Conservation (phyloP, 2,113 vertebrate genomes). For the Nesogale talazaci region DNA sequence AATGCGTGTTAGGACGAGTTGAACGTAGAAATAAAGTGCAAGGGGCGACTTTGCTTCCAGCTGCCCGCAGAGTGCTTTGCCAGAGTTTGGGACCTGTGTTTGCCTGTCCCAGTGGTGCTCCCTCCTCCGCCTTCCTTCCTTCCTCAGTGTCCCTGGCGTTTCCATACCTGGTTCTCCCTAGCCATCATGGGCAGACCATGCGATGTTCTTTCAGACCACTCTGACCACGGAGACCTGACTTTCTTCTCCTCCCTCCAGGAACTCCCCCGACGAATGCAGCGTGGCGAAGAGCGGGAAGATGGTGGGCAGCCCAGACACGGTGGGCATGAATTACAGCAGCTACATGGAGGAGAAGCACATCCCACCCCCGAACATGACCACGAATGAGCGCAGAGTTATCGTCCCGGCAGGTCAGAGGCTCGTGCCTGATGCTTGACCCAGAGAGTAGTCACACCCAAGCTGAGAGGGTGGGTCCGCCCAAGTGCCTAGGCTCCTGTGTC, state of each 20-base stretch:
- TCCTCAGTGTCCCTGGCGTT: accelerated
- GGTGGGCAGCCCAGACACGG: conserved; percentile 85
- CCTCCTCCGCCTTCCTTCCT: not conserved
- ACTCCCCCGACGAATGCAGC: conserved; percentile 91
- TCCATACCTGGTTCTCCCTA: not conserved
- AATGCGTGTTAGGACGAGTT: not conserved
- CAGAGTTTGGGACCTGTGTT: accelerated
- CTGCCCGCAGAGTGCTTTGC: accelerated
- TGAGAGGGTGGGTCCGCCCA: too few species aligned
- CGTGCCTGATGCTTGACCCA: accelerated
- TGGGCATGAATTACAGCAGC: conserved; percentile 90
- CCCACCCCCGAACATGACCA: conserved; percentile 93
- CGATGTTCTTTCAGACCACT: too few species aligned
- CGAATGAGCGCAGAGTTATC: conserved; percentile 92
- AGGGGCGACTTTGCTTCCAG: not conserved
- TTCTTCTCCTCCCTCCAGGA: conserved; percentile 83
- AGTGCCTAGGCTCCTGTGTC: not conserved
- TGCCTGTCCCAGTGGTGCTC: accelerated
- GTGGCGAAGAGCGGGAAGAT: conserved; percentile 91
- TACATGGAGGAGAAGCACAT: conserved; percentile 93
- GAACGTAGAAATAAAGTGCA: not conserved
- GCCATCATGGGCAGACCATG: accelerated
- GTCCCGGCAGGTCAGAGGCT: conserved; percentile 91
- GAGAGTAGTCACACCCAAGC: accelerated
- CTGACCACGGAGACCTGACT: conserved; percentile 59